Evolutionary conservation across 2,888 invertebrate genomes (phyloP).

Genomic region (Aphelenchoides bicaudatus): DNA sequence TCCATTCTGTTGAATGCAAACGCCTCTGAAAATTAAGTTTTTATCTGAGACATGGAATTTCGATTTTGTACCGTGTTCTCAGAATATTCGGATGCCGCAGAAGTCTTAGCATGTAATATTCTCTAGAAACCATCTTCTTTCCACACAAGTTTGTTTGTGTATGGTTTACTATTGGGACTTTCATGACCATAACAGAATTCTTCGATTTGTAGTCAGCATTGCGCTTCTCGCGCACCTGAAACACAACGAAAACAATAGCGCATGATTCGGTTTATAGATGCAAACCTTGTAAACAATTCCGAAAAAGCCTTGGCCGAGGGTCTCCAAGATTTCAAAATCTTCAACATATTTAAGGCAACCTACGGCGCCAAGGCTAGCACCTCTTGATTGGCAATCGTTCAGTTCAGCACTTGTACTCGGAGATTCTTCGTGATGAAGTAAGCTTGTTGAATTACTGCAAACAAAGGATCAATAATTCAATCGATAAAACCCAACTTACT

Average conservation of each 20-base stretch:
- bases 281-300: slow-evolving; percentile 95
- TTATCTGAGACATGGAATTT: neutral
- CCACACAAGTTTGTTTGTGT: slow-evolving; percentile 19
- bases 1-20: slow-evolving; percentile 39
- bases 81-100: slow-evolving; percentile 45
- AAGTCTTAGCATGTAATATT: slow-evolving; percentile 41
- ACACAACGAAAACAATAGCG: no score
- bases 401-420: no score
- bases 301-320: slow-evolving; percentile 87
- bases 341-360: slow-evolving; percentile 23
- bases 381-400: no score
- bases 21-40: slow-evolving; percentile 34
- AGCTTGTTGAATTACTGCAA: no score
- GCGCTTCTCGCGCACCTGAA: slow-evolving; percentile 28
- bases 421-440: no score
- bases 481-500: no score
- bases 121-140: slow-evolving; percentile 38
- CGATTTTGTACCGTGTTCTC: slow-evolving; percentile 22
- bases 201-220: neutral
- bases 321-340: slow-evolving; percentile 33
- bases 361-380: slow-evolving; percentile 25
- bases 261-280: slow-evolving; percentile 10
- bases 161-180: slow-evolving; percentile 62
- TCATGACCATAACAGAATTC: slow-evolving; percentile 62
- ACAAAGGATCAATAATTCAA: no score